phyloP scores from a whole-genome alignment of 2,888 invertebrate genomes.

The Thera britannica region DNA sequence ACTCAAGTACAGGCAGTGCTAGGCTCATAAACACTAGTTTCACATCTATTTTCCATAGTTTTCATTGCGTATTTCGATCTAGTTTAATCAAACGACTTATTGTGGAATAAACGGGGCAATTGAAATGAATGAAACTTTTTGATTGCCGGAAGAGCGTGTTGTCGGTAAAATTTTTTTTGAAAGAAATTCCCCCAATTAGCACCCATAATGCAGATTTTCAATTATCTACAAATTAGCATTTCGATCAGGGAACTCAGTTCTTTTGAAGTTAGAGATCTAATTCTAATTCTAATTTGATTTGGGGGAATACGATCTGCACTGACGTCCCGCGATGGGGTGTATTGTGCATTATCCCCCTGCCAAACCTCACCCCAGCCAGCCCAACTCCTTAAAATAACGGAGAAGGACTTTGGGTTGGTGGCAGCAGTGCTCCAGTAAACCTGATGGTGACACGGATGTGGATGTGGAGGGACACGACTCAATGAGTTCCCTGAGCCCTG shows the following conservation, averaged over 20 bases:
- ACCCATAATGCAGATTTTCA: slow-evolving; percentile 13
- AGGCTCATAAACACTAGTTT: too few species aligned
- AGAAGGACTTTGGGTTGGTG: too few species aligned
- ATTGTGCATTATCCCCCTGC: too few species aligned
- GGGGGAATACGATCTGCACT: neutral
- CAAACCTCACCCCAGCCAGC: too few species aligned
- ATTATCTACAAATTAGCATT: slow-evolving; percentile 15
- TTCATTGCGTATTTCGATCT: neutral
- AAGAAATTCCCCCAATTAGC: slow-evolving; percentile 21
- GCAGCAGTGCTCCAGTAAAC: too few species aligned
- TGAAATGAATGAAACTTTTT: slow-evolving; percentile 36
- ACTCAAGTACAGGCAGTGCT: too few species aligned
- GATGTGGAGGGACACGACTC: too few species aligned
- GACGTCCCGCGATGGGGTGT: too few species aligned
- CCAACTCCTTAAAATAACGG: too few species aligned
- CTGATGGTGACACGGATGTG: too few species aligned
- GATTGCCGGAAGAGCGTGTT: slow-evolving; percentile 41
- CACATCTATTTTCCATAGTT: neutral
- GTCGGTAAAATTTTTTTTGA: slow-evolving; percentile 17
- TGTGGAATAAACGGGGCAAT: slow-evolving; percentile 38
- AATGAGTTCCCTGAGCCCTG: too few species aligned
- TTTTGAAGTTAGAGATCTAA: neutral
- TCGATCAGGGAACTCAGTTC: slow-evolving; percentile 2
- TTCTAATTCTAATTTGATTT: neutral
- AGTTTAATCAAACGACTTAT: slow-evolving; percentile 37